Evolutionary conservation across 2,113 vertebrate genomes (phyloP).

Genomic region (Dermatemys mawii): DNA sequence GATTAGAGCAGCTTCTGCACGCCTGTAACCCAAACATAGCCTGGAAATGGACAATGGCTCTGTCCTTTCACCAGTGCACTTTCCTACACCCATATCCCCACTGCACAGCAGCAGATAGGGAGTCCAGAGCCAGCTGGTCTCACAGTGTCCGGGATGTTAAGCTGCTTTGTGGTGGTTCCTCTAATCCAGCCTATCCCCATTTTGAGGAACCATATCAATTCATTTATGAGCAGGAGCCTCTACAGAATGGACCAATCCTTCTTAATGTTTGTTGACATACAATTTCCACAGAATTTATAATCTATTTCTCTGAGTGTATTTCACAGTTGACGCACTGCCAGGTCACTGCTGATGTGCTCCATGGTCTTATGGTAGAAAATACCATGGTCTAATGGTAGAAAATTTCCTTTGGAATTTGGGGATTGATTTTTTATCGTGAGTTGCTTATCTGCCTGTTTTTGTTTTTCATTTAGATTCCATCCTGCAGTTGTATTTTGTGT

Average conservation of each 20-base stretch:
- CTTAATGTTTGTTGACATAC: not conserved
- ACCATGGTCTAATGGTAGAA: not conserved
- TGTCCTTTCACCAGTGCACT: not conserved
- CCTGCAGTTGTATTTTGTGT: not conserved
- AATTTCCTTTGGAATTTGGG: not conserved
- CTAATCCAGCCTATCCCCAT: not conserved
- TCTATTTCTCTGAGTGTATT: not conserved
- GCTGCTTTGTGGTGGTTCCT: not conserved
- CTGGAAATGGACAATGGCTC: not conserved
- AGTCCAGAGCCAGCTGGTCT: not conserved
- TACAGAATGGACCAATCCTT: not conserved
- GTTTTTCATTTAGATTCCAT: not conserved
- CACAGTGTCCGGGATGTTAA: not conserved
- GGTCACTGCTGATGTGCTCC: not conserved
- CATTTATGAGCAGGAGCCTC: not conserved
- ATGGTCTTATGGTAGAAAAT: not conserved
- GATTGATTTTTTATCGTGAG: not conserved
- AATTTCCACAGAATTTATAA: not conserved
- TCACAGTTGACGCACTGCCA: not conserved
- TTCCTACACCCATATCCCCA: not conserved
- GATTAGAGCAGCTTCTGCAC: not conserved
- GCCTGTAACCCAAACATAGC: not conserved
- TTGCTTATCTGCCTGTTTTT: not conserved
- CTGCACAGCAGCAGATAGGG: not conserved
- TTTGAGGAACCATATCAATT: no score